Evolutionary conservation across 2,113 vertebrate species (phyloP).

Genomic region (Puffinus mauretanicus): DNA sequence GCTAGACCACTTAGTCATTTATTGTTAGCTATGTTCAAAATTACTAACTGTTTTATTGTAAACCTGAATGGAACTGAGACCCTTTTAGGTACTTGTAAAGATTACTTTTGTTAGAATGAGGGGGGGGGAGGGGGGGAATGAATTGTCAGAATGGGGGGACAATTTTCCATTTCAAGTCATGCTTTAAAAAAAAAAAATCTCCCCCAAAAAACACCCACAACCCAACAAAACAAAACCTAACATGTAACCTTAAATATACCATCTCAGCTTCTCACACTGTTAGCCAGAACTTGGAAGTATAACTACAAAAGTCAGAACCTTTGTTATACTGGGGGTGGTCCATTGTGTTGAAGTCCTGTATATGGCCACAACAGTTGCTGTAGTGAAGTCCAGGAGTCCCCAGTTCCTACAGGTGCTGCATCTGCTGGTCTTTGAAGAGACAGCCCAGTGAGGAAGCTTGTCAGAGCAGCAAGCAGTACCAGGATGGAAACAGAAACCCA

Average conservation of each 20-base stretch:
- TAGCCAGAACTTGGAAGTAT: neutral
- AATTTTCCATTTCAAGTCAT: neutral
- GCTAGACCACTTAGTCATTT: neutral
- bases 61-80: neutral
- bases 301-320: neutral
- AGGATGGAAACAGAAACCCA: constrained; percentile 79
- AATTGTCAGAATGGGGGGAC: too few relatives aligned
- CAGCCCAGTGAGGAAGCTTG: constrained; percentile 83
- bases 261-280: neutral
- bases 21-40: neutral
- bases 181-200: neutral
- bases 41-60: neutral
- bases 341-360: constrained; percentile 81
- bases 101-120: neutral
- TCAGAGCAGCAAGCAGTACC: constrained; percentile 81
- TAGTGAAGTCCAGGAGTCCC: constrained; percentile 86
- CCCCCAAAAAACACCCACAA: neutral
- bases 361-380: constrained; percentile 93
- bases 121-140: too few relatives aligned
- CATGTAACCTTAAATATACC: neutral
- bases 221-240: neutral
- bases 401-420: constrained; percentile 83
- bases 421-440: constrained; percentile 87
- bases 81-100: neutral
- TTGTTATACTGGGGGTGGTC: constrained; percentile 83